Evolutionary conservation across 2,888 invertebrate genomes (phyloP).

Genomic region (Lasius platythorax): DNA sequence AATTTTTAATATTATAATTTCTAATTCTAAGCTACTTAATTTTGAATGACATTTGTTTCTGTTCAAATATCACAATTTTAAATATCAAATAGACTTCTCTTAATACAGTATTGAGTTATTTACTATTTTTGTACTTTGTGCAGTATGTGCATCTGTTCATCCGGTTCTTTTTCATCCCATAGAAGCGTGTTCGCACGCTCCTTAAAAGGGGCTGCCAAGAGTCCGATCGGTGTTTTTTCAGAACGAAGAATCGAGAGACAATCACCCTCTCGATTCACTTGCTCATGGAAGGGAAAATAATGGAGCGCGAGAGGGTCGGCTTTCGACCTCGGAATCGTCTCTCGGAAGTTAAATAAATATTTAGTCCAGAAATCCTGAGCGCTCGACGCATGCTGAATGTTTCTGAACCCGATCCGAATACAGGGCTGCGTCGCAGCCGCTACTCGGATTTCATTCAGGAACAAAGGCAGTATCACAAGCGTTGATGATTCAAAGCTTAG

Average conservation of each 20-base stretch:
- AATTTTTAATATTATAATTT: not conserved
- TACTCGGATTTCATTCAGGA: conserved; percentile 9
- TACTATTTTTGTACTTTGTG: conserved; percentile 11
- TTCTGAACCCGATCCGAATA: not conserved
- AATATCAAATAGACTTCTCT: not conserved
- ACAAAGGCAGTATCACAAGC: conserved; percentile 23
- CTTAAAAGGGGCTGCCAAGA: conserved; percentile 10
- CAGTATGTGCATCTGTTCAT: not conserved
- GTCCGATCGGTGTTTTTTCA: conserved; percentile 20
- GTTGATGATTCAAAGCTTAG: conserved; percentile 1
- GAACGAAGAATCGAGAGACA: conserved; percentile 37
- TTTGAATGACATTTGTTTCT: not conserved
- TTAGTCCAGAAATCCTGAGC: conserved; percentile 39
- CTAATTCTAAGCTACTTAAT: not conserved
- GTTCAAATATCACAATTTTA: not conserved
- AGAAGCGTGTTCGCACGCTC: not conserved
- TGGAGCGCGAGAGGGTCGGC: not conserved
- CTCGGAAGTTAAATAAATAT: conserved; percentile 52
- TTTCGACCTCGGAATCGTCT: not conserved
- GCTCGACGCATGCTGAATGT: not conserved
- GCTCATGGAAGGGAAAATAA: not conserved
- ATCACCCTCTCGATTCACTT: conserved; percentile 35
- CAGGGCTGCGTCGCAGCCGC: not conserved
- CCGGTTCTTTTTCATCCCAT: not conserved
- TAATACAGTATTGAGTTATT: not conserved